Base-by-base conservation (phyloP, 2,797 vertebrate species). In the Cirrhinus mrigala region DNA sequence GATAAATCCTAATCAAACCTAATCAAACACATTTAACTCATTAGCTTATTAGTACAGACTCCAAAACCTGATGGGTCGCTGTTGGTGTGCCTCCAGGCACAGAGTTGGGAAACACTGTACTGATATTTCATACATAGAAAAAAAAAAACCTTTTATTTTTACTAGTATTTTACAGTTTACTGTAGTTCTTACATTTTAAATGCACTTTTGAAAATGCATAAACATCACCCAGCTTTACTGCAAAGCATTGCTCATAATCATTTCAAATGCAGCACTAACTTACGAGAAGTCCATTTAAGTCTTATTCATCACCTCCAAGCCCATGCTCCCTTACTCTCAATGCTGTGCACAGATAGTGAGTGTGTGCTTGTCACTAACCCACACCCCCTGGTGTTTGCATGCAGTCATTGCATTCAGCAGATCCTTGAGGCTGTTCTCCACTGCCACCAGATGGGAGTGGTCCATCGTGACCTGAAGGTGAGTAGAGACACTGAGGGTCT, bases 371-470 rank as follows among this genome's bases (percentile, higher is more conserved):
- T 95, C 94, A 97, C 97, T 98, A 98, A 98, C 96, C 92, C 94
- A 90, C 95, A 91, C 92, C 96, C 95, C 95, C 96, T 95, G 97
- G 95, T 98, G 96, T 99, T 97, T 98, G 97, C 96, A 97, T 97
- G 96, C 97, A 98, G 97, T 97, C 97, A 98, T 96, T 99, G 98
- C 97, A 98, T 98, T 96, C 97, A 98, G 96, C 98, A 98, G 97
- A 98, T 98, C 96, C 97, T 99, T 94, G 98, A 99, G 95, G 98
- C 98, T 80, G 98, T 97, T 95, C 97, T 98, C 52, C 98, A 98
- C 95, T 98, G 98, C 95, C 98, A 99, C 96, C 98, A 98, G 97
- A 98, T 97, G 97, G 97, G 97, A 86, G 97, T 98, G 93, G 98
- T 98, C 96, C 98, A 97, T 96, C 97, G 97, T 88, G 98, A 98